These are phyloP conservation scores for Psephotus haematonotus DNA, from an alignment of 2,113 vertebrate species.

Conservation along the genomic window DNA sequence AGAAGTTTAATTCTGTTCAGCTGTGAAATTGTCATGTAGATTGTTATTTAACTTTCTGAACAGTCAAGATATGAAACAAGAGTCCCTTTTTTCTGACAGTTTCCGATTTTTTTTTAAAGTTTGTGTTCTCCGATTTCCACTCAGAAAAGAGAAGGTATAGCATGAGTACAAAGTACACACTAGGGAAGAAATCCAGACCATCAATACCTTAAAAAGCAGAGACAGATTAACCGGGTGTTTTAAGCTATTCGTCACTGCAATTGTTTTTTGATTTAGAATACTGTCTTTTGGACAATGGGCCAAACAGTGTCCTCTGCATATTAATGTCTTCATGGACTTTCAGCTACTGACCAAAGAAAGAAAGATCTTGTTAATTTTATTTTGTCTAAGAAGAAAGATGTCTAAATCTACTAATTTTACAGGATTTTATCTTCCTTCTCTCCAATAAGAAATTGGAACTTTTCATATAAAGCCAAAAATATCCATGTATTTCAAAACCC, in stretches of 20 bases:
- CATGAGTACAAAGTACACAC: neutral
- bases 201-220: neutral
- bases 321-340: neutral
- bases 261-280: neutral
- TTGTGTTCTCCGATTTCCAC: neutral
- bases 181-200: neutral
- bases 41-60: constrained; percentile 51
- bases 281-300: neutral
- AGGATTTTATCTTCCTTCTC: neutral
- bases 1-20: constrained; percentile 42
- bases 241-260: neutral
- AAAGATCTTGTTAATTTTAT: neutral
- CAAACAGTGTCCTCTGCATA: neutral
- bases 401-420: neutral
- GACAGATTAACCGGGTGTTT: neutral
- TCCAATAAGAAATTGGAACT: neutral
- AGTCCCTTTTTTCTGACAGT: neutral
- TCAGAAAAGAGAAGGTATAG: neutral
- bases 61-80: neutral
- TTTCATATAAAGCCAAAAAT: neutral
- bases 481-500: neutral
- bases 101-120: neutral
- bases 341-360: neutral
- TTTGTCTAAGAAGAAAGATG: neutral
- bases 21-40: neutral